These are phyloP conservation scores for Sparus aurata DNA, from an alignment of 2,797 vertebrate genomes.

Conservation along the genomic window DNA sequence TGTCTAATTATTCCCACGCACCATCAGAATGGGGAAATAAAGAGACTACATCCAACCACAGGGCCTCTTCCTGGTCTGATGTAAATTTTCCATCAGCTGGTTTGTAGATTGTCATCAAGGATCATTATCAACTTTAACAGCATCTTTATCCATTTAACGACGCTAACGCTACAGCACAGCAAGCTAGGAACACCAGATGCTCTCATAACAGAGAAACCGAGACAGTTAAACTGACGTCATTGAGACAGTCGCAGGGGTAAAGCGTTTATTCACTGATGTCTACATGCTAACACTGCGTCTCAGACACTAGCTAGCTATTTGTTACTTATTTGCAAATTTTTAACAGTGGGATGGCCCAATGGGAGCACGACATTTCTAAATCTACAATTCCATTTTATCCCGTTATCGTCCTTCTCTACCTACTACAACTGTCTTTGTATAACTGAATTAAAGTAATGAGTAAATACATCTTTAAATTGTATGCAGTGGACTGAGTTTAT, in stretches of 20 bases:
- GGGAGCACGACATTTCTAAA: no score
- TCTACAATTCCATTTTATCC: no score
- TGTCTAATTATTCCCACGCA: rapidly evolving
- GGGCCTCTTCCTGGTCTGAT: no score
- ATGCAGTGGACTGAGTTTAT: no score
- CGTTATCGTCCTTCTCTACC: no score
- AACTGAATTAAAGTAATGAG: no score
- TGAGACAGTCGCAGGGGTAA: rapidly evolving
- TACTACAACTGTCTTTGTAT: no score
- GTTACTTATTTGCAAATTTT: no score
- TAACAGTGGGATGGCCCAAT: no score
- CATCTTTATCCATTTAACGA: neutral
- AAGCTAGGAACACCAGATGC: neutral
- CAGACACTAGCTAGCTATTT: neutral
- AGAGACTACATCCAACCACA: neutral
- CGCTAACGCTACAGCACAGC: neutral
- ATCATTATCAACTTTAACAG: neutral
- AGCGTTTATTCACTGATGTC: rapidly evolving
- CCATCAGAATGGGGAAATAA: neutral
- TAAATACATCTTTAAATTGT: no score
- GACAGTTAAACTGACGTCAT: rapidly evolving
- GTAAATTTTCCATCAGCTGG: neutral
- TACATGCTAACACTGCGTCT: no score
- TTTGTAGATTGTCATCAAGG: neutral
- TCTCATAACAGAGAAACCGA: rapidly evolving